Percentiles rank a stretch among this genome's conserved stretches.
phyloP scores from a whole-genome alignment of 2,113 vertebrate genomes.

The Rhea americana region DNA sequence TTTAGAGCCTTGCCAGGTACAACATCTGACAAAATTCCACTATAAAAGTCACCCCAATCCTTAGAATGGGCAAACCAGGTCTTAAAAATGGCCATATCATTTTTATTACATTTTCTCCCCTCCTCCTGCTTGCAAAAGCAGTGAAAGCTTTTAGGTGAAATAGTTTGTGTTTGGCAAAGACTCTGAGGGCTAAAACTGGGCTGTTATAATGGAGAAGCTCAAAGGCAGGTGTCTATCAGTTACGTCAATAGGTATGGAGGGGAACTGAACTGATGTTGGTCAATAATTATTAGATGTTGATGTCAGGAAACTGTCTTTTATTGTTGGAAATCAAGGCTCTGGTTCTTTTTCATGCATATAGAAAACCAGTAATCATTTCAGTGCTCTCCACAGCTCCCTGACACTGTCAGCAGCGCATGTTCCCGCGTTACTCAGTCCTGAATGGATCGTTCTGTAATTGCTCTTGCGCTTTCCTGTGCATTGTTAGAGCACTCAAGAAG shows the following conservation, averaged over 20 bases:
- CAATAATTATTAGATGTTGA: neutral
- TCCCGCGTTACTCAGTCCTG: slow-evolving; percentile 22
- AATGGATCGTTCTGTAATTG: slow-evolving; percentile 29
- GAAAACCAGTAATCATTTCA: neutral
- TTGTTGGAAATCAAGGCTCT: neutral
- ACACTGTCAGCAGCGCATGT: neutral
- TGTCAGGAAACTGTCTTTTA: neutral
- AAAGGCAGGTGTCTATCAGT: neutral
- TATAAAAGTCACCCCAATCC: neutral
- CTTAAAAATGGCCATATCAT: rapidly evolving
- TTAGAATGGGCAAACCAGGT: neutral
- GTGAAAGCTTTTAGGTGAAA: neutral
- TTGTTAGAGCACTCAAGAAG: slow-evolving; percentile 3
- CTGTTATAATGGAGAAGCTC: neutral
- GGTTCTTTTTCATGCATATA: neutral
- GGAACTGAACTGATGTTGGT: neutral
- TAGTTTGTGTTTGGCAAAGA: neutral
- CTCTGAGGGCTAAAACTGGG: neutral
- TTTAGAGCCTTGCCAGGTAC: neutral
- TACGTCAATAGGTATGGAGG: neutral
- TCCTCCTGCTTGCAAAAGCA: neutral
- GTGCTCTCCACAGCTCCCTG: neutral
- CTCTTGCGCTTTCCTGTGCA: neutral
- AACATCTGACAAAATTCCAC: neutral
- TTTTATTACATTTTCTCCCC: neutral